These are phyloP conservation scores for Caradrina kadenii DNA, from an alignment of 2,888 invertebrate species.

Conservation along the genomic window DNA sequence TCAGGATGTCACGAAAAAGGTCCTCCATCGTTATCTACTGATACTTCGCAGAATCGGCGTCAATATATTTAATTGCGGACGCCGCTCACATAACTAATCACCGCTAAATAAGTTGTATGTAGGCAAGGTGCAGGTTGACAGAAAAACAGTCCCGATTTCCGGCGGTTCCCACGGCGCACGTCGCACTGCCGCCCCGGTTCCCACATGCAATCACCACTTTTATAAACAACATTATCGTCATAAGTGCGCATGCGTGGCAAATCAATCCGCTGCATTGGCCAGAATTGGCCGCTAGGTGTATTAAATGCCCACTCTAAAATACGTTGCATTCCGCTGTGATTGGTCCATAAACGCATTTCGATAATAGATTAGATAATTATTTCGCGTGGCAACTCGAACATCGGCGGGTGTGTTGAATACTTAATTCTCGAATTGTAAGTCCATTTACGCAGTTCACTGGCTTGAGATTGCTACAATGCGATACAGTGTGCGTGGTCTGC, in stretches of 20 bases:
- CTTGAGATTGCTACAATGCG: constrained; percentile 61
- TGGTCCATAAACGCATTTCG: constrained; percentile 74
- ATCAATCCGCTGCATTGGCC: constrained; percentile 79
- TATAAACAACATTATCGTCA: constrained; percentile 80
- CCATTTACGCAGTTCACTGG: constrained; percentile 63
- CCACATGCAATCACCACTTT: constrained; percentile 80
- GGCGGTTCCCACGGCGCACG: constrained; percentile 82
- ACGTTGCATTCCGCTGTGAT: constrained; percentile 77
- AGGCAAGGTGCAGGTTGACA: constrained; percentile 62
- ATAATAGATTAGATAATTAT: constrained; percentile 77
- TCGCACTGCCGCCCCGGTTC: constrained; percentile 84
- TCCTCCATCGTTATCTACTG: constrained; percentile 46
- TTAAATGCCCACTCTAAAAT: constrained; percentile 78
- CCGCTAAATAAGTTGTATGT: constrained; percentile 68
- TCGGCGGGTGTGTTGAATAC: constrained; percentile 68
- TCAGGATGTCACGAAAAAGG: constrained; percentile 57
- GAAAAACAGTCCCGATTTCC: constrained; percentile 81
- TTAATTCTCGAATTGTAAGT: constrained; percentile 59
- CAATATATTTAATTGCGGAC: constrained; percentile 68
- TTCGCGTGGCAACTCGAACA: constrained; percentile 67
- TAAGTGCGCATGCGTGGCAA: constrained; percentile 81
- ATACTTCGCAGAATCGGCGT: constrained; percentile 61
- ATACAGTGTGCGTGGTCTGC: constrained; percentile 43
- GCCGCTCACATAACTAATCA: constrained; percentile 71
- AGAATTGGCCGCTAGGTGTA: constrained; percentile 71